Evolutionary conservation across 2,113 vertebrate genomes (phyloP).

Genomic region (Danionella cerebrum): DNA sequence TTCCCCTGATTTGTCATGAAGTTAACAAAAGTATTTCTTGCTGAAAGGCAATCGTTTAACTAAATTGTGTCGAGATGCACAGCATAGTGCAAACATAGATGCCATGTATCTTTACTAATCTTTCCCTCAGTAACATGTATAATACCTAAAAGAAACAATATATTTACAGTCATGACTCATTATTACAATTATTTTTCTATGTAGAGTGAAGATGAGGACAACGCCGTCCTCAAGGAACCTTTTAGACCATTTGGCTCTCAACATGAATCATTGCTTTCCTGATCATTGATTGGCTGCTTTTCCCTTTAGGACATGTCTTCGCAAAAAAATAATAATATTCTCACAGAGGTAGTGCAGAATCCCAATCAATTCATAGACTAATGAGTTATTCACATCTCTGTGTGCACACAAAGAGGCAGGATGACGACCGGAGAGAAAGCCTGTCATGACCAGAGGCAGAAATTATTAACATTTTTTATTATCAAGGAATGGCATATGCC

Average conservation of each 20-base stretch:
- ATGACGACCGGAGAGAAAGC: background rate
- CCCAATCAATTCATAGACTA: conserved; percentile 53
- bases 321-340: conserved; percentile 17
- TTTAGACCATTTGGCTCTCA: conserved; percentile 53
- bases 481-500: background rate
- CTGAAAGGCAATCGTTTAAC: background rate
- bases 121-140: background rate
- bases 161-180: background rate
- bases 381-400: conserved; percentile 51
- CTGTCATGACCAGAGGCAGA: background rate
- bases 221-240: conserved; percentile 40
- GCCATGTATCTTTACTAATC: background rate
- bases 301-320: conserved; percentile 31
- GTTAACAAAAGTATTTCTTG: background rate
- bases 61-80: background rate
- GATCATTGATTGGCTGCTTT: conserved; percentile 54
- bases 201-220: conserved; percentile 26
- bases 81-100: background rate
- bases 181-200: background rate
- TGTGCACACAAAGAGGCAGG: conserved; percentile 27
- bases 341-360: conserved; percentile 18
- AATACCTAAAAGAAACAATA: background rate
- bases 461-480: background rate
- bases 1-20: conserved; percentile 40
- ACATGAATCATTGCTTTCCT: conserved; percentile 51